Evolutionary conservation across 2,797 vertebrate genomes (phyloP).

Genomic region (Tragelaphus eurycerus): DNA sequence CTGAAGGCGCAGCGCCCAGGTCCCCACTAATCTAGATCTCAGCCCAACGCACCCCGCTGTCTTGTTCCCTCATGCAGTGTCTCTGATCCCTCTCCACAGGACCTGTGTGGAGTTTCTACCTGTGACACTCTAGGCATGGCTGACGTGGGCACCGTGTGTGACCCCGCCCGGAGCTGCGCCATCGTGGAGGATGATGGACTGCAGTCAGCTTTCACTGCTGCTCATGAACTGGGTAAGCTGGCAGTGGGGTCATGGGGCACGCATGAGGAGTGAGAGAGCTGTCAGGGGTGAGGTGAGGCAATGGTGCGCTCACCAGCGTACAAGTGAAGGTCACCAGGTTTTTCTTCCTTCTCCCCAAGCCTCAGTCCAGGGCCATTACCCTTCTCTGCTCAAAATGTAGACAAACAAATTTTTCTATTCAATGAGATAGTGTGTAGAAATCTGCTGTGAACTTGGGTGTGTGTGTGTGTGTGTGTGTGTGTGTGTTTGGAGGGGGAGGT

Average conservation of each 20-base stretch:
- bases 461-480: background rate
- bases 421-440: background rate
- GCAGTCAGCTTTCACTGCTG: conserved; percentile 82
- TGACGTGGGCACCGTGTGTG: conserved; percentile 83
- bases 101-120: conserved; percentile 82
- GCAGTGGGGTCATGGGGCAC: fast-evolving
- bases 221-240: conserved; percentile 83
- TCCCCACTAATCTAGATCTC: background rate
- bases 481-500: background rate
- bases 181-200: conserved; percentile 84
- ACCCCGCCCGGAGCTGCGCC: conserved; percentile 83
- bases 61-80: background rate
- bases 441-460: background rate
- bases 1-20: background rate
- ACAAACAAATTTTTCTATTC: background rate
- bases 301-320: background rate
- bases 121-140: conserved; percentile 85
- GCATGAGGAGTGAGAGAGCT: background rate
- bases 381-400: background rate
- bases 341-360: background rate
- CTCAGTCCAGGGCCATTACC: background rate
- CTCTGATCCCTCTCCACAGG: conserved; percentile 61
- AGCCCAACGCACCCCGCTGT: fast-evolving
- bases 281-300: background rate
- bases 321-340: background rate